Percentiles rank a stretch among this genome's conserved stretches.
Conservation (phyloP, 2,888 invertebrate species). For the Scrobipalpa atriplicella region DNA sequence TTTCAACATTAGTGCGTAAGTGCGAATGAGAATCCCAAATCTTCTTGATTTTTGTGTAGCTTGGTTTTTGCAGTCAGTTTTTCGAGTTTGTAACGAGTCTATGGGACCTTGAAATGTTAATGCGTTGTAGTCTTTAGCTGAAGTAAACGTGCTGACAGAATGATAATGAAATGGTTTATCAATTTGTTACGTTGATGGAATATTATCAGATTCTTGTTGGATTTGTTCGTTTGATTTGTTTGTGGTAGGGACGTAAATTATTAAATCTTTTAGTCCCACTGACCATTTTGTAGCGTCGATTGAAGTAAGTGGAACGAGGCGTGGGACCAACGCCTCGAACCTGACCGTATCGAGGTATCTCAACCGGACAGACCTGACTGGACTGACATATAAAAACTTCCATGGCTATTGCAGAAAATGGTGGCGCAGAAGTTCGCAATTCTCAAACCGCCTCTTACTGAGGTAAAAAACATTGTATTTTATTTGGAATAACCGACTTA, state of each 20-base stretch:
- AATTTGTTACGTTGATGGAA: conserved; percentile 28
- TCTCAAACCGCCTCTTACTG: conserved; percentile 2
- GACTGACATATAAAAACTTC: conserved; percentile 60
- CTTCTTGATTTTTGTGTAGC: conserved; percentile 67
- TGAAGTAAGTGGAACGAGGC: conserved; percentile 68
- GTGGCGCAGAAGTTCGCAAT: conserved; percentile 52
- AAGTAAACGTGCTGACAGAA: conserved; percentile 37
- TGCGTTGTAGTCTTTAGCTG: conserved; percentile 38
- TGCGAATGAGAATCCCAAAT: conserved; percentile 80
- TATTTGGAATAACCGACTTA: conserved; percentile 23
- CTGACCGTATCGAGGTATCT: conserved; percentile 79
- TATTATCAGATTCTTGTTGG: conserved; percentile 27
- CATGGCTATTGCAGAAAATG: conserved; percentile 56
- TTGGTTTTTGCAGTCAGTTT: conserved; percentile 58
- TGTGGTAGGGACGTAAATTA: conserved; percentile 36
- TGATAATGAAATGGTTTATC: conserved; percentile 32
- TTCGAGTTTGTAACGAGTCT: conserved; percentile 46
- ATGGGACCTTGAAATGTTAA: conserved; percentile 46
- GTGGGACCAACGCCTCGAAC: conserved; percentile 71
- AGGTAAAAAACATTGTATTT: conserved; percentile 9
- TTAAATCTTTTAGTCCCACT: conserved; percentile 49
- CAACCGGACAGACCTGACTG: conserved; percentile 75
- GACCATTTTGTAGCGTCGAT: conserved; percentile 54
- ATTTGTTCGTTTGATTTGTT: conserved; percentile 31
- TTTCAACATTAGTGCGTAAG: conserved; percentile 74